Percentiles rank a stretch among this genome's conserved stretches.
Evolutionary conservation across 2,888 invertebrate genomes (phyloP).

Genomic region (Baccha elongata): DNA sequence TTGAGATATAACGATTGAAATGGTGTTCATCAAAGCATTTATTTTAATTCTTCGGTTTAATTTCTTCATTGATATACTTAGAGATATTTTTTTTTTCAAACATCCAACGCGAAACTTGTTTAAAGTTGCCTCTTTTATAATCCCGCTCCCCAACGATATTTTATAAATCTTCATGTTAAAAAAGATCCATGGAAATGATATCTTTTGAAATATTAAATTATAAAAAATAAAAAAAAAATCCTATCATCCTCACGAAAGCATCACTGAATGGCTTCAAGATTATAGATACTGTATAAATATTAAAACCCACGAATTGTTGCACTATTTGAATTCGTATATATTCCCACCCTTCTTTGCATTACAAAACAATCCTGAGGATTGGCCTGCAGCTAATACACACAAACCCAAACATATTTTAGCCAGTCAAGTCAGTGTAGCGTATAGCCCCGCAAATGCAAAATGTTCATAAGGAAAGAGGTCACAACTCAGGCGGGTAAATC

Average conservation of each 20-base stretch:
- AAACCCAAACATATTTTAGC: neutral
- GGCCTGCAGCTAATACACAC: slow-evolving; percentile 40
- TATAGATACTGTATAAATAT: slow-evolving; percentile 70
- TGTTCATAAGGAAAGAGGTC: slow-evolving; percentile 63
- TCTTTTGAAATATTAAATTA: slow-evolving; percentile 67
- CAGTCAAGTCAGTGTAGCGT: neutral
- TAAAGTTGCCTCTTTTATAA: too few species aligned
- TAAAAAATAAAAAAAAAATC: slow-evolving; percentile 27
- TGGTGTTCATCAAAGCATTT: too few species aligned
- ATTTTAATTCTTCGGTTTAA: too few species aligned
- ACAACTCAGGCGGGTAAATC: slow-evolving; percentile 44
- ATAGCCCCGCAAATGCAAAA: slow-evolving; percentile 50
- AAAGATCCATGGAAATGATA: slow-evolving; percentile 61
- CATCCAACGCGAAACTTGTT: too few species aligned
- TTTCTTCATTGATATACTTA: too few species aligned
- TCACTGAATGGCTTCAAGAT: slow-evolving; percentile 42
- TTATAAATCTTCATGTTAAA: too few species aligned
- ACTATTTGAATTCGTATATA: slow-evolving; percentile 39
- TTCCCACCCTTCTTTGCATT: slow-evolving; percentile 34
- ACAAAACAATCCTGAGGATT: slow-evolving; percentile 62
- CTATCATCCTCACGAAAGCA: slow-evolving; percentile 19
- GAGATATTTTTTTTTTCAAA: too few species aligned
- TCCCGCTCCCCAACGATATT: too few species aligned
- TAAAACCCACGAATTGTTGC: slow-evolving; percentile 63
- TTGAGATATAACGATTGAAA: too few species aligned